Conservation (phyloP, 2,888 invertebrate species). For the Caenorhabditis sp. region DNA sequence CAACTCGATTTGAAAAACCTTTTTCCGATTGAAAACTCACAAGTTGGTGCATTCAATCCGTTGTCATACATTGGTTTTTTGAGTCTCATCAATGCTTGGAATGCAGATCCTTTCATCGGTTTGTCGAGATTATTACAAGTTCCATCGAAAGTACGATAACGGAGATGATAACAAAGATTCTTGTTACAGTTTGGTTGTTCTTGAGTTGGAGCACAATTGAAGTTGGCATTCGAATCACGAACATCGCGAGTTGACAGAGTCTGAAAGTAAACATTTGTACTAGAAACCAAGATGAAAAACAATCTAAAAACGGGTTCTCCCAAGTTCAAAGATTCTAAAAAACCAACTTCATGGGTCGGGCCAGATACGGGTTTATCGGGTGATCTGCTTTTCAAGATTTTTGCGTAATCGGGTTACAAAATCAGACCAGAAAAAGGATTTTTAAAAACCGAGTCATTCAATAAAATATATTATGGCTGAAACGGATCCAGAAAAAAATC, state of each 20-base stretch:
- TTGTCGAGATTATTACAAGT: constrained; percentile 91
- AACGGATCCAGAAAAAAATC: no score
- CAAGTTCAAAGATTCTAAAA: neutral
- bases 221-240: constrained; percentile 64
- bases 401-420: no score
- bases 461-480: no score
- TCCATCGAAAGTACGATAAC: constrained; percentile 83
- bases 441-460: no score
- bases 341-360: no score
- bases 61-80: constrained; percentile 64
- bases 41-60: constrained; percentile 65
- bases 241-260: constrained; percentile 68
- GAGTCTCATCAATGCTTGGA: constrained; percentile 76
- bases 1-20: neutral
- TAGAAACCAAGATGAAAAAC: neutral
- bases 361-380: no score
- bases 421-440: no score
- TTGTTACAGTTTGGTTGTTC: constrained; percentile 59
- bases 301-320: neutral
- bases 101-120: constrained; percentile 90
- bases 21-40: constrained; percentile 40
- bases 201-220: constrained; percentile 66
- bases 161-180: constrained; percentile 63
- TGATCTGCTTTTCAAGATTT: no score
- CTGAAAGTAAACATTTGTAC: constrained; percentile 14